A percentile compares a stretch with the other conserved stretches of the same genome.
These are phyloP conservation scores for Pampusana beccarii DNA, from an alignment of 2,113 vertebrate species.

Conservation along the genomic window DNA sequence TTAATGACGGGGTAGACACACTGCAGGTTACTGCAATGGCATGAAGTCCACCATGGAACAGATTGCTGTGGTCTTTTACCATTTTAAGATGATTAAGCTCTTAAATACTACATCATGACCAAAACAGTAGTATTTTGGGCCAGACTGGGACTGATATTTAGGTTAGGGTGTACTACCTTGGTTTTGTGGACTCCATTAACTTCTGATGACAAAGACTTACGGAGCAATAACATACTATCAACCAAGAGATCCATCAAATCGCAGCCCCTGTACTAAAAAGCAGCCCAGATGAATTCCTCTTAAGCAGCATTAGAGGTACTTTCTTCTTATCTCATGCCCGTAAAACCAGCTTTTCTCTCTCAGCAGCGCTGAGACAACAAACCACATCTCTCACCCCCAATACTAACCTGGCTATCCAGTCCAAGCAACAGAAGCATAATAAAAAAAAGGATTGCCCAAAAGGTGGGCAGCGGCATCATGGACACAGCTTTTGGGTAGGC, in stretches of 20 bases:
- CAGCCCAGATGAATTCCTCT: neutral
- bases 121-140: neutral
- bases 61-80: neutral
- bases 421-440: conserved; percentile 99
- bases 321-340: neutral
- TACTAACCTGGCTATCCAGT: conserved; percentile 96
- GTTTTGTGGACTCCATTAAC: neutral
- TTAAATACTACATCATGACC: neutral
- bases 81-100: neutral
- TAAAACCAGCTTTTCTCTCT: neutral
- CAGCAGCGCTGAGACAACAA: neutral
- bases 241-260: neutral
- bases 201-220: neutral
- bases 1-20: neutral
- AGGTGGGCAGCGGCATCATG: conserved; percentile 97
- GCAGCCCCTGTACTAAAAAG: neutral
- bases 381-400: neutral
- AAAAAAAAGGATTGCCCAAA: conserved; percentile 99
- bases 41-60: neutral
- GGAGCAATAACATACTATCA: neutral
- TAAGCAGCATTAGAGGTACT: neutral
- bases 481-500: conserved; percentile 98
- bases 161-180: neutral
- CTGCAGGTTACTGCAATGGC: neutral
- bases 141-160: neutral